Base-by-base conservation (phyloP, 2,113 vertebrate species). In the Galeopterus variegatus region DNA sequence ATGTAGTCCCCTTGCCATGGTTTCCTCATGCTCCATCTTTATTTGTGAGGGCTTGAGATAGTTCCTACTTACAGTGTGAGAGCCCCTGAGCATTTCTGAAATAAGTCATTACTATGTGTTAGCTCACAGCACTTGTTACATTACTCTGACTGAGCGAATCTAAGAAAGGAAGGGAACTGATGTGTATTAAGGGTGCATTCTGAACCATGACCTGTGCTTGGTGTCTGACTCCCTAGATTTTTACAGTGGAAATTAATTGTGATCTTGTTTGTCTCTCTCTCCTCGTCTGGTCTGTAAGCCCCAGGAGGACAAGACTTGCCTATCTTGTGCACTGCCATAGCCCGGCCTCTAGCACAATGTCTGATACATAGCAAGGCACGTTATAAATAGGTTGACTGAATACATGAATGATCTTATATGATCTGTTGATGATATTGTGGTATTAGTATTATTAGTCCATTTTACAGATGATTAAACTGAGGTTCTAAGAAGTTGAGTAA, bases 381-480 rank as follows among this genome's bases (percentile, higher is more conserved):
- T 33, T 54, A 7, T 45, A 58, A 56, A 50, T 72, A 77, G 18
- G 10, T 8, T 56, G 31, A 62, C 52, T 62, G 24, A n/a, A 69
- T 12, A 28, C 2, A 28, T 17, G 2, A 52, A 50, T 52, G 31
- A 77, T 31, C 23, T 52, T 56, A 17, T 31, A 28, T 23, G 36
- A 88, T 33, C 28, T 79, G 45, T 56, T 45, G 58, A 62, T 69
- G 65, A 54, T 12, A 24, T 69, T 56, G 52, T 80, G 23, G 45
- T 76, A 62, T 45, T 88, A 28, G 10, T 70, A 41, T 82, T 56
- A 72, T 64, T 69, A 81, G 11, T 31, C 58, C 64, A 75, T 88
- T 67, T 95, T 90, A 75, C 8, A 95, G 24, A 62, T 24, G 62
- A 88, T 56, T 31, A 88, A 88, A 93, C 41, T 67, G 72, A 93